A percentile compares a stretch with the other conserved stretches of the same genome.
phyloP scores from a whole-genome alignment of 2,888 invertebrate genomes.

The Agrochola macilenta region DNA sequence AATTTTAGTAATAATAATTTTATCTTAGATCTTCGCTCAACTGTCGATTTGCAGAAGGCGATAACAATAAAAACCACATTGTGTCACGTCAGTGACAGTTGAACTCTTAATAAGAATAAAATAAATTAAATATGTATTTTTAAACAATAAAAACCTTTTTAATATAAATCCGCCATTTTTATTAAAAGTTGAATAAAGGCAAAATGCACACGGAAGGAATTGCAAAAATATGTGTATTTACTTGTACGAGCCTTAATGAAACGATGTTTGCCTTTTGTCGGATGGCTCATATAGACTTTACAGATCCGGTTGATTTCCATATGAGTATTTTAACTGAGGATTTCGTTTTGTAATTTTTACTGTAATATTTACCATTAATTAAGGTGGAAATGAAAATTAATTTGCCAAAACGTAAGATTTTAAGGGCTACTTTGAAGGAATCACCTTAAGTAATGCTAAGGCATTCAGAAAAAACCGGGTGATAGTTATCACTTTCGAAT shows the following conservation, averaged over 20 bases:
- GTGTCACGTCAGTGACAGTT: too few species aligned
- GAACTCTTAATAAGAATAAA: background rate
- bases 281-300: background rate
- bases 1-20: background rate
- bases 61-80: background rate
- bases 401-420: background rate
- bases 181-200: conserved; percentile 6
- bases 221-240: conserved; percentile 25
- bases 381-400: too few species aligned
- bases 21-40: too few species aligned
- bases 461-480: background rate
- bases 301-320: background rate
- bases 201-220: conserved; percentile 7
- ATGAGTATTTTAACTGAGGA: background rate
- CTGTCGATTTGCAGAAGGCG: too few species aligned
- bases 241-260: conserved; percentile 8
- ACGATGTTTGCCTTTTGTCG: conserved; percentile 10
- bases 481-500: too few species aligned
- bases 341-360: background rate
- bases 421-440: too few species aligned
- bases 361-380: background rate
- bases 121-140: background rate
- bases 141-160: background rate
- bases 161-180: too few species aligned
- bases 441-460: background rate